Evolutionary conservation across 35 echinoderm and acorn worm species (phyloP).

Genomic region (Amphiura filiformis): DNA sequence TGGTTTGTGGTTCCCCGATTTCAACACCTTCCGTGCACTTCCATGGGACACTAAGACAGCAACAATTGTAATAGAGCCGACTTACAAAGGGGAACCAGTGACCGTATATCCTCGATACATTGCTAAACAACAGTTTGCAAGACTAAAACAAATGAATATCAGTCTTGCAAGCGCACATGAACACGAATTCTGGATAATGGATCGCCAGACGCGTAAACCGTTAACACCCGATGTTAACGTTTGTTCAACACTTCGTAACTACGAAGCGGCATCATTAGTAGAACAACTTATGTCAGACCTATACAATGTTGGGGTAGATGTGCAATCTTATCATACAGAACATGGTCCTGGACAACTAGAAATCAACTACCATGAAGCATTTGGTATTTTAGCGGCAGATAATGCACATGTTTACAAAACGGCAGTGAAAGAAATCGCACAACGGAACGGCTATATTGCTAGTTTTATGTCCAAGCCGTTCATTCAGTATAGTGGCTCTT

Average conservation of each 20-base stretch:
- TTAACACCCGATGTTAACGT: constrained; percentile 43
- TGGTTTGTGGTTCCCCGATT: constrained; percentile 59
- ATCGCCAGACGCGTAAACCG: constrained; percentile 53
- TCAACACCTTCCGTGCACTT: constrained; percentile 68
- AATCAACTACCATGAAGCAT: constrained; percentile 60
- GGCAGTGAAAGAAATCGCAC: constrained; percentile 74
- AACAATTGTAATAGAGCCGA: constrained; percentile 39
- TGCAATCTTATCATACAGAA: constrained; percentile 50
- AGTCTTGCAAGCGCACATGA: constrained; percentile 45
- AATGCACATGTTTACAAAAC: constrained; percentile 63
- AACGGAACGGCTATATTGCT: constrained; percentile 57
- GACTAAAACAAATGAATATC: constrained; percentile 37
- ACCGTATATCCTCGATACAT: constrained; percentile 45
- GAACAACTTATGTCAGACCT: constrained; percentile 32
- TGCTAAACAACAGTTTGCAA: constrained; percentile 58
- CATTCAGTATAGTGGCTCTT: constrained; percentile 23
- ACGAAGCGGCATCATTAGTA: constrained; percentile 41
- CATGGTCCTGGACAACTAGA: constrained; percentile 50
- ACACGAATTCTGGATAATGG: constrained; percentile 80
- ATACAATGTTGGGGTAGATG: constrained; percentile 41
- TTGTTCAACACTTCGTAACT: constrained; percentile 58
- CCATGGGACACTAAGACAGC: constrained; percentile 61
- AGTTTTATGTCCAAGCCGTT: constrained; percentile 76
- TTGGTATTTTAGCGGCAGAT: constrained; percentile 65
- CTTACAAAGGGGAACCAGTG: background rate